Base-by-base conservation (phyloP, 2,113 vertebrate genomes). In the Platysternon megacephalum region DNA sequence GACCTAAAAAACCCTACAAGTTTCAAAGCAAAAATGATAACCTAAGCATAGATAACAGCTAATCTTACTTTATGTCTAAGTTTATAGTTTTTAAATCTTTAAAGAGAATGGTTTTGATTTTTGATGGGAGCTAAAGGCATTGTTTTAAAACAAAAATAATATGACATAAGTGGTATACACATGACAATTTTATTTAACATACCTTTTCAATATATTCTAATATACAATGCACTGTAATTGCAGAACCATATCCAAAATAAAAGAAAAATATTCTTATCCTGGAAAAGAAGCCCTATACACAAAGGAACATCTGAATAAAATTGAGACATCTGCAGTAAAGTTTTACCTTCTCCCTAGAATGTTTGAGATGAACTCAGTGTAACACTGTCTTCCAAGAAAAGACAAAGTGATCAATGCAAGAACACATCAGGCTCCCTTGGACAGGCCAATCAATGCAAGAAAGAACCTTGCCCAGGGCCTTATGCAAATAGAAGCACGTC, bases 401-500 rank as follows among this genome's bases (percentile, higher is more conserved):
- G 98, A 98, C 98, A 99, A 99, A 98, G 98, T 99, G 99, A 99
- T 99, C 99, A 99, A 99, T 99, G 99, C 97, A 98, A 99, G 98
- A 99, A 99, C 98, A 98, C 98, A 99, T 99, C 98, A 99, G 99
- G 98, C 99, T 99, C 98, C 99, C 98, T 99, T 98, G 99, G 99
- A 99, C 99, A 99, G 99, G 98, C 99, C 99, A 99, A 99, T 99
- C 99, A 99, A 99, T 99, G 99, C 98, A 98, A 99, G 98, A 99
- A 99, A 99, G 99, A 99, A 99, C 99, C 99, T 99, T 99, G 99
- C 99, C 99, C 99, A 99, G 99, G 99, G 99, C 99, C 98, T 99
- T 99, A 99, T 99, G 99, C 99, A 99, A 99, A 99, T 99, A 98
- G 99, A 98, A 98, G 98, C 99, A 99, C 98, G 98, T 99, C 98